Percentiles rank a stretch among this genome's conserved stretches.
Evolutionary conservation across 2,888 invertebrate genomes (phyloP).

Genomic region (Portevinia maculata): DNA sequence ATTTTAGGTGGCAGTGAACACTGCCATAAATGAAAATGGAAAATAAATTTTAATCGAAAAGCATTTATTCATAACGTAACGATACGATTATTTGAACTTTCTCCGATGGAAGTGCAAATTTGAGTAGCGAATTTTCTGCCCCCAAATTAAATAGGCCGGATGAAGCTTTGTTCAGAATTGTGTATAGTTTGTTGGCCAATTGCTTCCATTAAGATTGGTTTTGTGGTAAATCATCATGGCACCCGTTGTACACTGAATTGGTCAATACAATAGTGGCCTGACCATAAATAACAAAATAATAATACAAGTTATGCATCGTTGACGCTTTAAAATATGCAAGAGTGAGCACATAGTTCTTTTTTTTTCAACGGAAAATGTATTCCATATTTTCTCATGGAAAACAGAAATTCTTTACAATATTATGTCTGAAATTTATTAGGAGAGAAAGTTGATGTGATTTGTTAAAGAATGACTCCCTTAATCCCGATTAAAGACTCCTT

Average conservation of each 20-base stretch:
- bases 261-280: not conserved
- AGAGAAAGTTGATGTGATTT: no score
- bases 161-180: slow-evolving; percentile 30
- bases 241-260: not conserved
- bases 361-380: not conserved
- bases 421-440: no score
- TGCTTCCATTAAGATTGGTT: slow-evolving; percentile 29
- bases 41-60: slow-evolving; percentile 19
- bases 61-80: slow-evolving; percentile 26
- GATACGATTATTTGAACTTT: slow-evolving; percentile 13
- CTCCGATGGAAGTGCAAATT: slow-evolving; percentile 15
- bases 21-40: slow-evolving; percentile 19
- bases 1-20: slow-evolving; percentile 10
- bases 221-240: not conserved
- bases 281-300: slow-evolving; percentile 38
- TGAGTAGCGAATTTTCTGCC: slow-evolving; percentile 26
- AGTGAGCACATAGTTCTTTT: slow-evolving; percentile 30
- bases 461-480: no score
- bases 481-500: no score
- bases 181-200: slow-evolving; percentile 27
- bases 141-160: slow-evolving; percentile 28
- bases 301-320: slow-evolving; percentile 52
- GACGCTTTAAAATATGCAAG: slow-evolving; percentile 54
- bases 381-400: not conserved
- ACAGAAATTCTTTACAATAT: not conserved